Evolutionary conservation across 2,797 vertebrate species (phyloP), one percentile per base, ranked within the genome.

Genomic region (Alauda arvensis): DNA sequence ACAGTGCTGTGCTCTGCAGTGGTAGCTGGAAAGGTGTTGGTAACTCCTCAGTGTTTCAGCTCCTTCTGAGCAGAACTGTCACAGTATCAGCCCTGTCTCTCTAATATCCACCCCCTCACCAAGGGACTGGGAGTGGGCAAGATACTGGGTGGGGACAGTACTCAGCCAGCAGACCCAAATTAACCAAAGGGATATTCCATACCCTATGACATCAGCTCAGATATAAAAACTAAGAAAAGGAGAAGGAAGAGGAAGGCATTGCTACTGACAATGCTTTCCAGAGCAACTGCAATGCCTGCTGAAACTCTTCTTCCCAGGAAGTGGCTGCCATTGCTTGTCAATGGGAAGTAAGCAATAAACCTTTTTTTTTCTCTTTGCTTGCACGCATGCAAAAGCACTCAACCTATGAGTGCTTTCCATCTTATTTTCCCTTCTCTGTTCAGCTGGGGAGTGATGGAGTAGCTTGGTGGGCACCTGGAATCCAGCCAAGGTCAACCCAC

Each of bases 331-430:
- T 31, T 40, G 8, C 29, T 42, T 12, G 4, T 14, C 40, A n/a
- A 10, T 12, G 18, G 25, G 17, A 75, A 75, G 33, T 9, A 60
- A 21, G 18, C 5, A 29, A 40, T 33, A 25, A 40, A 33, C 2
- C 2, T 21, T 19, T 16, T 39, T 24, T 42, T 42, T 9, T 26
- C 12, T 29, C 10, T 55, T 76, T 69, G 12, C 1, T 24, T 19
- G 6, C n/a, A 4, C 0, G 0, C 34, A n/a, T 17, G 8, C 25
- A 55, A 49, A 16, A 1, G 0, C n/a, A n/a, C n/a, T 40, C 62
- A 55, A 4, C 26, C 21, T 28, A 5, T 8, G 6, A 48, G 10
- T 19, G 15, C 7, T 48, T 69, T 49, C 42, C 34, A n/a, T 48
- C 42, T 19, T 48, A 34, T n/a, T 61, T 70, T 53, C 57, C 26